phyloP scores from a whole-genome alignment of 2,888 invertebrate species.

The Nebria brevicollis region DNA sequence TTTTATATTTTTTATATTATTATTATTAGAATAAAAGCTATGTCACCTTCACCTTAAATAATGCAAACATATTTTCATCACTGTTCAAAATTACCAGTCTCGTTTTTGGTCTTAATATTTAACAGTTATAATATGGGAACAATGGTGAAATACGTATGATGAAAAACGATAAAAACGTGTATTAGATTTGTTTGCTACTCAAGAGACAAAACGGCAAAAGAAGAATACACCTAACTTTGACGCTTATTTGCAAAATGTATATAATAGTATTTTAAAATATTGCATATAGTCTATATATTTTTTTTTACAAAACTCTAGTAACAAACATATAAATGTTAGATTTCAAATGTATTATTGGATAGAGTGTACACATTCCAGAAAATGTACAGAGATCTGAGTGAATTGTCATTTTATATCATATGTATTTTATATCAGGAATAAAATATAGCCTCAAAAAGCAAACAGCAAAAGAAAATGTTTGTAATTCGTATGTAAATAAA shows the following conservation, averaged over 20 bases:
- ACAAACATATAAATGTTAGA: conserved; percentile 35
- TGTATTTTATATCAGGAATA: no score
- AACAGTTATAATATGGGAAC: conserved; percentile 15
- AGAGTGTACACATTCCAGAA: conserved; percentile 7
- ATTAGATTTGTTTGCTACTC: conserved; percentile 32
- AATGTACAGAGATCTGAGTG: conserved; percentile 28
- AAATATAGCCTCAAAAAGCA: no score
- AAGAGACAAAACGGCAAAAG: background rate
- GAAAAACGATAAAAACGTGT: conserved; percentile 5
- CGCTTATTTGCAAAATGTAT: background rate
- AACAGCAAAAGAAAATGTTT: no score
- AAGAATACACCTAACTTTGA: background rate
- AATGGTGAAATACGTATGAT: background rate
- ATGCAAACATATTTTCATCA: conserved; percentile 21
- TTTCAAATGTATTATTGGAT: background rate
- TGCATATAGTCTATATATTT: conserved; percentile 6
- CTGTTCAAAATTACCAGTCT: conserved; percentile 12
- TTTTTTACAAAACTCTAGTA: conserved; percentile 28
- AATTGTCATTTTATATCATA: no score
- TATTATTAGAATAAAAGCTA: conserved; percentile 35
- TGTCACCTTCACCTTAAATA: conserved; percentile 30
- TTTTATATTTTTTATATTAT: background rate
- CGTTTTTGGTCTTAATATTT: conserved; percentile 9
- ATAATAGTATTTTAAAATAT: background rate
- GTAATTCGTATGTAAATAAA: no score